Evolutionary conservation across 2,888 invertebrate species (phyloP), one percentile per base, ranked within the genome.

Genomic region (Lymantria dispar): DNA sequence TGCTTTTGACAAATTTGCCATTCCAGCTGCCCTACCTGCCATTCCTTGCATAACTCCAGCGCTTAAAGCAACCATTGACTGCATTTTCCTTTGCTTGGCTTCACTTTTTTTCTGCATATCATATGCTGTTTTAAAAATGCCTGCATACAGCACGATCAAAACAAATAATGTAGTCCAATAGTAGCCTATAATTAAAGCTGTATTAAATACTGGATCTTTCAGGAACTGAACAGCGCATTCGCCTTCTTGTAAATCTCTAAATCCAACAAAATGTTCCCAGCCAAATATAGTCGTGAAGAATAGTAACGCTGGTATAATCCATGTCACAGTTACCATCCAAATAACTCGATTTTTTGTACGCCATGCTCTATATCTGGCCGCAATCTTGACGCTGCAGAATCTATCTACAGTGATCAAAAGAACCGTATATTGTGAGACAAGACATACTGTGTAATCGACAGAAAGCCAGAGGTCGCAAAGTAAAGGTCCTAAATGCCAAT

Each of bases 221-320:
- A 99, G 93, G 87, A 99, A 99, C 86, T 99, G 99, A 12, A 99
- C 99, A 50, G 97, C 96, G 79, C 99, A 99, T 84, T 97, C 95
- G 1, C 96, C 96, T 11, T 96, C 96, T 67, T 94, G 90, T 47
- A 98, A 92, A 69, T 98, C 97, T 55, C 98, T 92, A 75, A 95
- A 96, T 14, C 99, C 99, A 43, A 98, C 96, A 76, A 99, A 99
- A 82, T 98, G 98, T 78, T 99, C 99, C 98, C 99, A 99, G 41
- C 99, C 99, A 77, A 99, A 98, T 65, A 99, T 99, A 58, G 98
- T 98, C 62, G 98, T 98, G 86, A 99, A 99, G 87, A 99, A 99
- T 9, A 99, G 92, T 52, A 98, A 89, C 0, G 98, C 97, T 43
- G 99, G 99, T 67, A 99, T 96, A 48, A 98, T 96, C 99, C 99